These are phyloP conservation scores for Orthosia gothica DNA, from an alignment of 2,888 invertebrate species.

Conservation along the genomic window DNA sequence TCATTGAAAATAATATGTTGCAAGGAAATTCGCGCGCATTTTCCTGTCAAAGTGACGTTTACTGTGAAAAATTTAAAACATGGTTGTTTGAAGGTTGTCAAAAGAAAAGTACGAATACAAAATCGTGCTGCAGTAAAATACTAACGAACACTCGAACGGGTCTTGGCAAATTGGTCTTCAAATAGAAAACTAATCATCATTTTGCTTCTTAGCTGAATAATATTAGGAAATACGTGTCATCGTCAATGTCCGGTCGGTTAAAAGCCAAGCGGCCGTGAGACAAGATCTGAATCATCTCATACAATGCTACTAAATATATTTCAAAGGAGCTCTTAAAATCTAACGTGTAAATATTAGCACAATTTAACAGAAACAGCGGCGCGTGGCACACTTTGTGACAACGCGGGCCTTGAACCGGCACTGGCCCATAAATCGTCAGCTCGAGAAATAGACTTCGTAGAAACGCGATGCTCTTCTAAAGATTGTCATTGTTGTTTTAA, in stretches of 20 bases:
- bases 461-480: constrained; percentile 51
- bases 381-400: constrained; percentile 66
- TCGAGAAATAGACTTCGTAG: constrained; percentile 61
- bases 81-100: constrained; percentile 1
- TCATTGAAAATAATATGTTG: constrained; percentile 18
- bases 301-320: constrained; percentile 70
- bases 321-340: constrained; percentile 68
- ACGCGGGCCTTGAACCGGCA: constrained; percentile 56
- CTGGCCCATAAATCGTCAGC: constrained; percentile 58
- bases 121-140: neutral
- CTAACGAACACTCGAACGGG: neutral
- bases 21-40: constrained; percentile 31
- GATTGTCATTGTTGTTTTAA: constrained; percentile 61
- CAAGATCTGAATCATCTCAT: constrained; percentile 60
- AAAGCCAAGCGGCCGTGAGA: constrained; percentile 56
- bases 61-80: neutral
- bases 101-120: neutral
- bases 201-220: constrained; percentile 7
- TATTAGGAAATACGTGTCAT: constrained; percentile 61
- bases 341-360: constrained; percentile 69
- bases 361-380: constrained; percentile 60
- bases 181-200: constrained; percentile 10
- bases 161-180: neutral
- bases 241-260: constrained; percentile 39
- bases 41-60: constrained; percentile 39